These are phyloP conservation scores for Batillaria attramentaria DNA, from an alignment of 1,140 invertebrate genomes.

Conservation along the genomic window DNA sequence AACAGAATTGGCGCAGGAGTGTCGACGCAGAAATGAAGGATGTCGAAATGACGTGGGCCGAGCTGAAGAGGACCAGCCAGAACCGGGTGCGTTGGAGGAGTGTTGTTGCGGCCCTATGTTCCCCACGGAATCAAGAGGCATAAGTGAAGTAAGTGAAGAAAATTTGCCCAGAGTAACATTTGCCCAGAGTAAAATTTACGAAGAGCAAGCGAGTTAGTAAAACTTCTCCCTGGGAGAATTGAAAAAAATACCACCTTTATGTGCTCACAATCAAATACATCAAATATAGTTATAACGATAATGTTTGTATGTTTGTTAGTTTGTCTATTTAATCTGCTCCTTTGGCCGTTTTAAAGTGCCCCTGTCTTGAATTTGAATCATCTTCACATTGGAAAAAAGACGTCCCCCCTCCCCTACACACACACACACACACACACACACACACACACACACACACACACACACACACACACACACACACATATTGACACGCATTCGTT, in stretches of 20 bases:
- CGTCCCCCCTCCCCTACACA: not conserved
- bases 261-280: not conserved
- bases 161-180: no score
- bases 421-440: not conserved
- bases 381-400: not conserved
- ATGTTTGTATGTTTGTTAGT: not conserved
- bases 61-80: no score
- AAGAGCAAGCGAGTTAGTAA: no score
- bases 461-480: not conserved
- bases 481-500: no score
- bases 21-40: no score
- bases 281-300: not conserved
- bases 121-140: no score
- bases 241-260: no score
- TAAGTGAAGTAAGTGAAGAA: no score
- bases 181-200: no score
- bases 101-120: not conserved
- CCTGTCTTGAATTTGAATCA: not conserved
- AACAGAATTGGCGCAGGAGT: not conserved
- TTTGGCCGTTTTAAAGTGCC: not conserved
- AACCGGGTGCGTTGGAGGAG: not conserved
- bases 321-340: not conserved
- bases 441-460: constrained; percentile 1
- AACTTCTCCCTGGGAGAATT: no score
- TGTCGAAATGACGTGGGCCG: no score